phyloP scores from a whole-genome alignment of 2,113 vertebrate species.

The Rhinopomastus cyanomelas region DNA sequence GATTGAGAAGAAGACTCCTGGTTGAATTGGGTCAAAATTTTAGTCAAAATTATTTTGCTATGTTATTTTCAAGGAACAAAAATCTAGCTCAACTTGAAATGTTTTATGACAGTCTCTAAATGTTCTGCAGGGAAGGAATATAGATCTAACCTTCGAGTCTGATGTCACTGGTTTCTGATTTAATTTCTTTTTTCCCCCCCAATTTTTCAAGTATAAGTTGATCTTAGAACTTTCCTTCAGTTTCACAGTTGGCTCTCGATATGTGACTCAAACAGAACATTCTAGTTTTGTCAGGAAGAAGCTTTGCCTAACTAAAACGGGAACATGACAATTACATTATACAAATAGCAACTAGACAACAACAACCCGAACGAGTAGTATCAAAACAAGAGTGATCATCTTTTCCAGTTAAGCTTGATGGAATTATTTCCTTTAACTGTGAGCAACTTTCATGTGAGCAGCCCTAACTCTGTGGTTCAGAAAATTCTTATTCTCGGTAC shows the following conservation, averaged over 20 bases:
- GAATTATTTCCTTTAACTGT: background rate
- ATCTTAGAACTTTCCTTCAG: background rate
- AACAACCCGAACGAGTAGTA: background rate
- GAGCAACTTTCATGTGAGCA: background rate
- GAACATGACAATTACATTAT: background rate
- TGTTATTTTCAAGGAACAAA: background rate
- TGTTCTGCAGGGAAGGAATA: background rate
- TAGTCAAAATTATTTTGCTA: background rate
- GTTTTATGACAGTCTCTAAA: background rate
- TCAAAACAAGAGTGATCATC: background rate
- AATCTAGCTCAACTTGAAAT: background rate
- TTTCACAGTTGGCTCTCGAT: background rate
- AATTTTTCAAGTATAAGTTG: background rate
- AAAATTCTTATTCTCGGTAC: background rate
- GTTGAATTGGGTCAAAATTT: background rate
- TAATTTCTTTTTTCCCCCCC: background rate
- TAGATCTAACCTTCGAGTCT: background rate
- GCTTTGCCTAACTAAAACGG: fast-evolving
- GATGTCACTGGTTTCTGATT: background rate
- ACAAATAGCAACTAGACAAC: background rate
- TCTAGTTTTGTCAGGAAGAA: background rate
- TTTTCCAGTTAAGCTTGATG: background rate
- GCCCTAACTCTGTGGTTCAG: background rate
- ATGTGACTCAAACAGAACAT: background rate
- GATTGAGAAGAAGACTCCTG: background rate